Evolutionary conservation across 2,113 vertebrate genomes (phyloP).

Genomic region (Ahaetulla prasina): DNA sequence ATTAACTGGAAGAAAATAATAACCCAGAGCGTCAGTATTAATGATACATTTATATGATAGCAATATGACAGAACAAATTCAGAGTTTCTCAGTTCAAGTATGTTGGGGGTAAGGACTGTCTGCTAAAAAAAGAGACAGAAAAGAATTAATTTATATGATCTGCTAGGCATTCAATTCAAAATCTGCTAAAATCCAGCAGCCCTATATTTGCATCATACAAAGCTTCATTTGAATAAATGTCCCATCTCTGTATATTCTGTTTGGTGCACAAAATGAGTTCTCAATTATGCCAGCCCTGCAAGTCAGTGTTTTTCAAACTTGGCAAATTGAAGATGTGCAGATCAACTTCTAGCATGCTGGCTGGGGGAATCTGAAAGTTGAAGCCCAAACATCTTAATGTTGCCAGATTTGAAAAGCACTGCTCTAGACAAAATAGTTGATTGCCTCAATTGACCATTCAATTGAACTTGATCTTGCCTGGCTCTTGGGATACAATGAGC

Average conservation of each 20-base stretch:
- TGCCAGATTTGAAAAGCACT: not conserved
- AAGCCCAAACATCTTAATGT: not conserved
- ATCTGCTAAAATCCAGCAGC: not conserved
- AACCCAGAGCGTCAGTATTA: conserved; percentile 34
- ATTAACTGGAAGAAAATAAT: conserved; percentile 33
- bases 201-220: not conserved
- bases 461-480: not conserved
- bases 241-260: not conserved
- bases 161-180: not conserved
- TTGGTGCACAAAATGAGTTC: not conserved
- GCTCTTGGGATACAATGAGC: not conserved
- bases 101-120: conserved; percentile 30
- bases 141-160: not conserved
- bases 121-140: conserved; percentile 15
- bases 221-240: not conserved
- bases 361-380: not conserved
- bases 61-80: conserved; percentile 27
- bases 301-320: not conserved
- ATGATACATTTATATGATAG: conserved; percentile 25
- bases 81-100: conserved; percentile 26
- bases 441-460: not conserved
- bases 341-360: not conserved
- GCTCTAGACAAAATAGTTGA: not conserved
- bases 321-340: not conserved
- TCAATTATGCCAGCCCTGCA: not conserved